Percentiles rank a stretch among this genome's conserved stretches.
These are phyloP conservation scores for Tamandua tetradactyla DNA, from an alignment of 2,797 vertebrate genomes.

Conservation along the genomic window DNA sequence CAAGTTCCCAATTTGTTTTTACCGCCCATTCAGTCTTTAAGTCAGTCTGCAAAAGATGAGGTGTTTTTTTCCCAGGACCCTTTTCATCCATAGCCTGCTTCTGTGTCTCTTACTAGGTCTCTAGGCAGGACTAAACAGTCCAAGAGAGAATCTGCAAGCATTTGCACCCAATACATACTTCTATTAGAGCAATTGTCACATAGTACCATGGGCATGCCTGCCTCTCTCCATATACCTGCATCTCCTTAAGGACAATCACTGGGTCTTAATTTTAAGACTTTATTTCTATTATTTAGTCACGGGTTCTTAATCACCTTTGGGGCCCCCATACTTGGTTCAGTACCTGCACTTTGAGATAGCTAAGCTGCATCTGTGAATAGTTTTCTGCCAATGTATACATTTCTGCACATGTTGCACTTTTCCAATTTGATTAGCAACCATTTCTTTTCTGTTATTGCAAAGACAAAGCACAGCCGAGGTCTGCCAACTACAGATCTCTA, in stretches of 20 bases:
- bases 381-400: background rate
- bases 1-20: background rate
- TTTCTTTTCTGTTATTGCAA: conserved; percentile 5
- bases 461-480: background rate
- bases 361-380: background rate
- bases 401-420: background rate
- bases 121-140: background rate
- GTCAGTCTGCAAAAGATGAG: background rate
- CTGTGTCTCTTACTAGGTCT: background rate
- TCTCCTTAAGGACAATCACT: background rate
- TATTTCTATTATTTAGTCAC: background rate
- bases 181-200: rapidly evolving
- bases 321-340: background rate
- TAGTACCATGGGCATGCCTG: rapidly evolving
- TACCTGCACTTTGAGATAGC: background rate
- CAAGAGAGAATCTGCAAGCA: too few species aligned
- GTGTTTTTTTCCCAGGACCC: background rate
- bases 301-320: background rate
- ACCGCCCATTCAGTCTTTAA: background rate
- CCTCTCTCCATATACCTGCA: background rate
- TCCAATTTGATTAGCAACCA: background rate
- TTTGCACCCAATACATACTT: background rate
- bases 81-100: background rate
- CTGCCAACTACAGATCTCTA: background rate
- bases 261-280: background rate